Base-by-base conservation (phyloP, 2,797 vertebrate species). In the Sebastes hubbsi region DNA sequence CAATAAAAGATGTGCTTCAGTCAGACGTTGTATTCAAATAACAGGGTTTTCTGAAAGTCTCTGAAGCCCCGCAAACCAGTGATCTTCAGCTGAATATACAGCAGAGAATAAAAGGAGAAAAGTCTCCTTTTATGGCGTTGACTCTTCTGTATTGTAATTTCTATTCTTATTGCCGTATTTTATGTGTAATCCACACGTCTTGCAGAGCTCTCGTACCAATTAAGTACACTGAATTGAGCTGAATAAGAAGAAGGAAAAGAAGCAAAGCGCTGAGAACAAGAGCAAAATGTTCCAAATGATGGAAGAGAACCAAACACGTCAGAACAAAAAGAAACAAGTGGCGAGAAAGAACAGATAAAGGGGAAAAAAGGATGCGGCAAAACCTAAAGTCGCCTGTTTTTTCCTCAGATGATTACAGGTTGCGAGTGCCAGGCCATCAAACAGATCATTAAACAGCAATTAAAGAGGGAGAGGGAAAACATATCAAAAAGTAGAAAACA, bases 361-460 rank as follows among this genome's bases (percentile, higher is more conserved):
- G 61, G 76, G 73, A 75, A 86, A 87, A 87, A 82, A 72, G 72
- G 83, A 82, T 90, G 86, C 75, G 12, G 82, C 82, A 83, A 66
- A 88, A 78, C 66, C 55, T 69, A 75, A 89, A 75, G 49, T 67
- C 7, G 72, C 72, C 71, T 75, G 68, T 90, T 90, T 91, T 54
- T 54, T 22, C 85, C 74, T 84, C 42, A 3, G 55, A 54, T 89
- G 88, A 91, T 93, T 91, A 84, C 84, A 85, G 84, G 88, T 84
- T 90, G 46, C 16, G 68, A 4, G 6, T 72, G 83, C 83, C 90
- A 92, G 69, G 60, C 78, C 88, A 83, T 89, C 85, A 81, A 85
- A 87, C 90, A 88, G 85, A 73, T 86, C 84, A 83, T 93, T 93
- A 88, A 90, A 92, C 79, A 32, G 84, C 87, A 92, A 82, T 90